These are phyloP conservation scores for Malthinus seriepunctatus DNA, from an alignment of 2,888 invertebrate genomes.

Conservation along the genomic window DNA sequence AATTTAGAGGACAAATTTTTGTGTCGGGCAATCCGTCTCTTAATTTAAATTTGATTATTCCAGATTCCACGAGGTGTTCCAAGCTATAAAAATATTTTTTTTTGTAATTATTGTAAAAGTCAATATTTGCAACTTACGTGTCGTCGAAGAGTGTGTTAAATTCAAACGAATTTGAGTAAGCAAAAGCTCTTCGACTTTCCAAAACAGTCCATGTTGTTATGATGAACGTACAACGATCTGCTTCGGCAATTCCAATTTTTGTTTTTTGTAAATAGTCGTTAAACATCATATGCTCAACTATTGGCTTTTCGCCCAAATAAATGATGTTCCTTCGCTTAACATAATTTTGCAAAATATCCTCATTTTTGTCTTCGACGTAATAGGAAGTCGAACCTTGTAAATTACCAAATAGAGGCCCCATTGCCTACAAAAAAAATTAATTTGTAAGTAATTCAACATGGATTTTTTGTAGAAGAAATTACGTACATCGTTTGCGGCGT, in stretches of 20 bases:
- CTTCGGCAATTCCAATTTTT: constrained; percentile 56
- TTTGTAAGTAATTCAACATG: neutral
- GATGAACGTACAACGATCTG: constrained; percentile 71
- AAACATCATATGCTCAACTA: constrained; percentile 68
- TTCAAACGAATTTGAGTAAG: constrained; percentile 63
- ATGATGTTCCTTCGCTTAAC: constrained; percentile 55
- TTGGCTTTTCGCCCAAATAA: constrained; percentile 66
- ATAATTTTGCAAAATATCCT: constrained; percentile 46
- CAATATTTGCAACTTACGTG: constrained; percentile 57
- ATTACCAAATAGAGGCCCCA: neutral
- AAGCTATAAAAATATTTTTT: constrained; percentile 56
- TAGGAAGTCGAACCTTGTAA: constrained; percentile 16
- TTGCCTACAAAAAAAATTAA: neutral
- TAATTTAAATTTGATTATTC: constrained; percentile 68
- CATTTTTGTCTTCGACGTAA: constrained; percentile 48
- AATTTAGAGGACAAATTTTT: constrained; percentile 74
- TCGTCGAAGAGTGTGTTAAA: constrained; percentile 63
- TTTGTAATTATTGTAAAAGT: no score
- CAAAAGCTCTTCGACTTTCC: constrained; percentile 67
- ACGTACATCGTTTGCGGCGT: constrained; percentile 62
- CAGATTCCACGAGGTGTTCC: constrained; percentile 66
- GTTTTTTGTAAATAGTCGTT: constrained; percentile 66
- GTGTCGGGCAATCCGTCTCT: constrained; percentile 66
- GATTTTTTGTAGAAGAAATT: no score
- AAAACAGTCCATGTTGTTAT: constrained; percentile 68